Conservation (phyloP, 1,140 invertebrate genomes). For the Aphaenogaster floridana region DNA sequence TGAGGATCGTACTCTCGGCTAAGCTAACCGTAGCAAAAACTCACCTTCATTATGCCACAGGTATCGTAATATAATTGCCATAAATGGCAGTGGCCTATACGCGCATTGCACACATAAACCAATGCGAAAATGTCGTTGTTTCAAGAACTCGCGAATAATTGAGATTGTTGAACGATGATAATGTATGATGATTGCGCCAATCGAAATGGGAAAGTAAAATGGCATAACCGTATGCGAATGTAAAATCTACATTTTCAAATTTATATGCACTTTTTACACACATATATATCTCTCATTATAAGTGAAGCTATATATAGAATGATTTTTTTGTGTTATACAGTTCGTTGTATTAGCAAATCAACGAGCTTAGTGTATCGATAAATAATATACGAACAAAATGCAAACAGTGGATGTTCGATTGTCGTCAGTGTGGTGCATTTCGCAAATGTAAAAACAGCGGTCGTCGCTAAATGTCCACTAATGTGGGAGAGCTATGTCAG, state of each 20-base stretch:
- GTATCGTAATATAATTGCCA: constrained; percentile 82
- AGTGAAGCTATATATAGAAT: neutral
- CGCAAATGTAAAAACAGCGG: constrained; percentile 58
- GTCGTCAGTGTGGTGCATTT: neutral
- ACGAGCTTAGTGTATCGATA: neutral
- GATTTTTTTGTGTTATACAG: neutral
- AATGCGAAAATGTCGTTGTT: constrained; percentile 57
- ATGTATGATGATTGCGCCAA: neutral
- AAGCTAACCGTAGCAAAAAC: constrained; percentile 79
- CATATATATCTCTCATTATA: neutral
- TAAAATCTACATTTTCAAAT: constrained; percentile 9
- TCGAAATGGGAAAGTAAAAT: constrained; percentile 14
- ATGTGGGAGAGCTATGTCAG: constrained; percentile 75
- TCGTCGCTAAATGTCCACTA: constrained; percentile 35
- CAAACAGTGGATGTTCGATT: constrained; percentile 9
- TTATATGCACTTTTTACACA: neutral
- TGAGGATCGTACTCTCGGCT: constrained; percentile 70
- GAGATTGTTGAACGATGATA: constrained; percentile 28
- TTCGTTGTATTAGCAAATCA: neutral
- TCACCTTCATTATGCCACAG: constrained; percentile 82
- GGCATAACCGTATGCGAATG: neutral
- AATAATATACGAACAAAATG: constrained; percentile 58
- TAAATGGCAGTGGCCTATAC: constrained; percentile 77
- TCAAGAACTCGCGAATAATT: constrained; percentile 45
- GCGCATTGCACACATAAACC: constrained; percentile 64